phyloP scores from a whole-genome alignment of 2,113 vertebrate genomes.

The Ahaetulla prasina region DNA sequence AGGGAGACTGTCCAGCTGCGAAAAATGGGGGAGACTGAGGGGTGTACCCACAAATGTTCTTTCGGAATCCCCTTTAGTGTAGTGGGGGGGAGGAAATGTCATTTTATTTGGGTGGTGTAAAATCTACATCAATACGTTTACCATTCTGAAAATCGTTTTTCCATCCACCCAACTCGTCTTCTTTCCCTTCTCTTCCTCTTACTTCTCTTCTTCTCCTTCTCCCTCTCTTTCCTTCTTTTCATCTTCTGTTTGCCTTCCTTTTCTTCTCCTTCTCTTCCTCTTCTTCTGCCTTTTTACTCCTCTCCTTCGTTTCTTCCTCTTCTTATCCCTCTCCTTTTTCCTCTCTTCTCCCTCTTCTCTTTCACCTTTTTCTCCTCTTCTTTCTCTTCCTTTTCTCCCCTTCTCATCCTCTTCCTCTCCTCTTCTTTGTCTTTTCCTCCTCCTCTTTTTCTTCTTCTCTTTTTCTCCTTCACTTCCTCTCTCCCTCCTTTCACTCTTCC shows the following conservation, averaged over 20 bases:
- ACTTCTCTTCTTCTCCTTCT: not conserved
- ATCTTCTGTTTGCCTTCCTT: too few species aligned
- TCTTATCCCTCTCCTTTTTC: too few species aligned
- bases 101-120: not conserved
- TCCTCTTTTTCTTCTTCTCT: too few species aligned
- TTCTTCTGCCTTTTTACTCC: not conserved
- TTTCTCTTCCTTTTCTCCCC: not conserved
- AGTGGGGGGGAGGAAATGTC: not conserved
- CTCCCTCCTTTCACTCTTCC: too few species aligned
- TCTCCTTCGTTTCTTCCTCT: too few species aligned
- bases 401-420: not conserved
- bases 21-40: not conserved
- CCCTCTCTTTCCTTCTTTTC: not conserved
- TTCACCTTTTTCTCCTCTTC: not conserved
- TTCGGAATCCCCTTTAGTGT: too few species aligned
- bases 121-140: not conserved
- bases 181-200: too few species aligned
- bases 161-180: too few species aligned
- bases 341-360: not conserved
- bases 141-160: not conserved
- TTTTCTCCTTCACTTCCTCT: too few species aligned
- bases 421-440: too few species aligned
- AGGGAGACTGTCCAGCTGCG: not conserved
- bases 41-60: not conserved
- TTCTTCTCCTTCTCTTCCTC: not conserved